phyloP scores from a whole-genome alignment of 2,113 vertebrate genomes.

The Paralichthys olivaceus region DNA sequence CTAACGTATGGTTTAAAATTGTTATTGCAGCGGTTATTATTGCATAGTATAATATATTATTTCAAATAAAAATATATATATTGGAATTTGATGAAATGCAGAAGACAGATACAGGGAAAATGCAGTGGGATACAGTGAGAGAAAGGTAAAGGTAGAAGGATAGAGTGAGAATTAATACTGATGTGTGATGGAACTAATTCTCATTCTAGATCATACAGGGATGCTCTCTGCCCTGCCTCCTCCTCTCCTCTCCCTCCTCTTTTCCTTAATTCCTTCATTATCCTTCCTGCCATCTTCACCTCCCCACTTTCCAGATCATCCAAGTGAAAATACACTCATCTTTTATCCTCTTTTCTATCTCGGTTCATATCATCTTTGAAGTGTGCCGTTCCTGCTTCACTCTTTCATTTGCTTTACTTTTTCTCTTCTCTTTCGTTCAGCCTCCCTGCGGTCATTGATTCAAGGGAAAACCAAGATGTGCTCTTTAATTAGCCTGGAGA shows the following conservation, averaged over 20 bases:
- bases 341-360: slow-evolving; percentile 8
- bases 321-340: background rate
- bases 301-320: slow-evolving; percentile 18
- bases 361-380: slow-evolving; percentile 40
- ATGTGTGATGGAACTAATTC: slow-evolving; percentile 70
- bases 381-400: background rate
- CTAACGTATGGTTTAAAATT: background rate
- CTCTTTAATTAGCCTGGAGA: slow-evolving; percentile 34
- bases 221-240: slow-evolving; percentile 34
- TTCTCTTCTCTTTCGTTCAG: background rate
- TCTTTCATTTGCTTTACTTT: slow-evolving; percentile 3
- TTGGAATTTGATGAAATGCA: background rate
- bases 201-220: slow-evolving; percentile 55
- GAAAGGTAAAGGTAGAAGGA: slow-evolving; percentile 2
- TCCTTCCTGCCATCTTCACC: slow-evolving; percentile 18
- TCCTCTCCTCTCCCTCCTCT: background rate
- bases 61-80: background rate
- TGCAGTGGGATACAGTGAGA: background rate
- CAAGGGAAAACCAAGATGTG: background rate
- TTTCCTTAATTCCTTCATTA: slow-evolving; percentile 25
- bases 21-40: background rate
- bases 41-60: background rate
- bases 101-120: background rate
- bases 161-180: slow-evolving; percentile 44
- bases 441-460: background rate